Percentiles rank a stretch among this genome's conserved stretches.
These are phyloP conservation scores for Troides aeacus DNA, from an alignment of 2,888 invertebrate genomes.

Conservation along the genomic window DNA sequence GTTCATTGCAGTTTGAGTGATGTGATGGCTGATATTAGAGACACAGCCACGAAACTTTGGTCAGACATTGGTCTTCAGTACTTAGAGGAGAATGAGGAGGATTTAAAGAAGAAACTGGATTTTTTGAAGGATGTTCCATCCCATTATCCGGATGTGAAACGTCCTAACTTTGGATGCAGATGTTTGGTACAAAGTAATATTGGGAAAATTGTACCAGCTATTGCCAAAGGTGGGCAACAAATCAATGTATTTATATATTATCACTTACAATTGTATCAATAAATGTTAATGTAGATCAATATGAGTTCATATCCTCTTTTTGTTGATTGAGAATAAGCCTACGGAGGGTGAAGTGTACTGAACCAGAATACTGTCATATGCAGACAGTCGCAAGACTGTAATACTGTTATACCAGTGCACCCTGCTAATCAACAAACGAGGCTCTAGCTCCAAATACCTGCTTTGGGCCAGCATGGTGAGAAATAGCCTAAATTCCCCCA, in stretches of 20 bases:
- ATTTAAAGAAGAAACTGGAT: constrained; percentile 91
- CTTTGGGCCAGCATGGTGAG: too few species aligned
- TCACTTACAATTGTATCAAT: too few species aligned
- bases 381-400: too few species aligned
- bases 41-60: constrained; percentile 84
- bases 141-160: constrained; percentile 87
- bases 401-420: too few species aligned
- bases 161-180: constrained; percentile 94
- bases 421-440: too few species aligned
- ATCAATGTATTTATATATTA: not conserved
- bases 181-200: constrained; percentile 87
- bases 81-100: constrained; percentile 91
- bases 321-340: too few species aligned
- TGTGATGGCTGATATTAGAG: constrained; percentile 85
- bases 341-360: too few species aligned
- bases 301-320: too few species aligned
- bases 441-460: too few species aligned
- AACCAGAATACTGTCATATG: too few species aligned
- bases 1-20: constrained; percentile 84
- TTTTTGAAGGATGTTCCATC: constrained; percentile 83
- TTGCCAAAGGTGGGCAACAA: constrained; percentile 68
- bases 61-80: constrained; percentile 87
- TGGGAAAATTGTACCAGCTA: constrained; percentile 85
- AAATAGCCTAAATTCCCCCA: too few species aligned
- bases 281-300: too few species aligned